Conservation (phyloP, 2,888 invertebrate species). For the Oscheius sp. region DNA sequence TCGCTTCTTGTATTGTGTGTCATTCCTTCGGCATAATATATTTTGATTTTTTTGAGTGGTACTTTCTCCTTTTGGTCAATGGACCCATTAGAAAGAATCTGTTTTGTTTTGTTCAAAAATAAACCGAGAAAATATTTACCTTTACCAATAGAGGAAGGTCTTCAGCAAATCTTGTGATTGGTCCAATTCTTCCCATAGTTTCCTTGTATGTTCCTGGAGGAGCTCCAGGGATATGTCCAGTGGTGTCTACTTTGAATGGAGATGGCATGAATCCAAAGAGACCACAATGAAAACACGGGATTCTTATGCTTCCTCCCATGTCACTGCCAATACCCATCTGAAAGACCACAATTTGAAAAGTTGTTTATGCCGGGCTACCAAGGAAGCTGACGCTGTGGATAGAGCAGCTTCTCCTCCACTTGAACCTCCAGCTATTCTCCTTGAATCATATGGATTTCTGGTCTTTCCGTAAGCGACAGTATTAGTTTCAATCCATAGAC, state of each 20-base stretch:
- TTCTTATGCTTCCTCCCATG: slow-evolving; percentile 20
- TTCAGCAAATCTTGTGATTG: slow-evolving; percentile 19
- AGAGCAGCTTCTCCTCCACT: slow-evolving; percentile 29
- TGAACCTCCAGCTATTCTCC: slow-evolving; percentile 27
- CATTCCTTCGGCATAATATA: neutral
- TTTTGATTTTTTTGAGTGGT: neutral
- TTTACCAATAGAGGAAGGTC: neutral
- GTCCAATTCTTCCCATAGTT: slow-evolving; percentile 12
- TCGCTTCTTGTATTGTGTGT: slow-evolving; percentile 7
- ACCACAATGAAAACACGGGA: slow-evolving; percentile 11
- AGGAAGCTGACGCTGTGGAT: slow-evolving; percentile 10
- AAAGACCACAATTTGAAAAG: neutral
- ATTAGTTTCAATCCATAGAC: slow-evolving; percentile 20
- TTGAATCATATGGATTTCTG: slow-evolving; percentile 25
- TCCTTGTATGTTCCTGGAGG: neutral
- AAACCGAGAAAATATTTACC: neutral
- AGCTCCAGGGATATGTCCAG: slow-evolving; percentile 6
- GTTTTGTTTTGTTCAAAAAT: too few species aligned
- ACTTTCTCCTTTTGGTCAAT: neutral
- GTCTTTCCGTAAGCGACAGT: slow-evolving; percentile 17
- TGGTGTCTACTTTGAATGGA: neutral
- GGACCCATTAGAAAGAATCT: neutral
- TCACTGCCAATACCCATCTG: slow-evolving; percentile 26
- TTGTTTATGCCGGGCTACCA: too few species aligned
- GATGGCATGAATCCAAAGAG: slow-evolving; percentile 16